phyloP scores from a whole-genome alignment of 2,888 invertebrate species.

The Prosapia bicincta region DNA sequence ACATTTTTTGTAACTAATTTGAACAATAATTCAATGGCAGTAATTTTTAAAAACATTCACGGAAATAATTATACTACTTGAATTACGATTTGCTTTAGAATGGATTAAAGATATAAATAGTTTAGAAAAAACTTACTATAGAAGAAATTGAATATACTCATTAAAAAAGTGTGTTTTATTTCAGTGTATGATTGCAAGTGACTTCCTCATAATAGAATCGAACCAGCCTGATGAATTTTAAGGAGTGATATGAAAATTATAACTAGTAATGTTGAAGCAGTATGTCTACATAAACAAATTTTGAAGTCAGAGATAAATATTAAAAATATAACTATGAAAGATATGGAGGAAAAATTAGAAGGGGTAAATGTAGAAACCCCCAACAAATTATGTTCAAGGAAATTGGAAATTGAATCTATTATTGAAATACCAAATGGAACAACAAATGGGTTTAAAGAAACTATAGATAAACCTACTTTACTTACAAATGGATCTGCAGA shows the following conservation, averaged over 20 bases:
- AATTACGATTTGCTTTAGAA: no score
- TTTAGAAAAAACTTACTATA: no score
- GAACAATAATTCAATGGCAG: no score
- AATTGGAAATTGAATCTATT: background rate
- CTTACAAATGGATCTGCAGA: background rate
- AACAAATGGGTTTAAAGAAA: background rate
- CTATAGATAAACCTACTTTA: background rate
- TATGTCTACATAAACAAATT: background rate
- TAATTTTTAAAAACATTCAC: no score
- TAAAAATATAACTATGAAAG: background rate
- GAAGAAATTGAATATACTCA: no score
- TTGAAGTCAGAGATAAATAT: background rate
- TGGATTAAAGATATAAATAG: no score
- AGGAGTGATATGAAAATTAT: background rate
- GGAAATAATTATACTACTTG: no score
- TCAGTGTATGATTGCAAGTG: no score
- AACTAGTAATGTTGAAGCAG: background rate
- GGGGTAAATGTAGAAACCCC: background rate
- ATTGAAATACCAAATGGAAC: background rate
- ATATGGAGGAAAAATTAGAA: background rate
- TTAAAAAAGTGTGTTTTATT: no score
- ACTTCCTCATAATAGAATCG: no score
- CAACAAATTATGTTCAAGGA: background rate
- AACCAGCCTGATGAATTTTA: no score
- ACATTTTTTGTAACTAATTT: no score